Percentiles rank a stretch among this genome's conserved stretches.
Evolutionary conservation across 2,113 vertebrate species (phyloP).

Genomic region (Eurypyga helias): DNA sequence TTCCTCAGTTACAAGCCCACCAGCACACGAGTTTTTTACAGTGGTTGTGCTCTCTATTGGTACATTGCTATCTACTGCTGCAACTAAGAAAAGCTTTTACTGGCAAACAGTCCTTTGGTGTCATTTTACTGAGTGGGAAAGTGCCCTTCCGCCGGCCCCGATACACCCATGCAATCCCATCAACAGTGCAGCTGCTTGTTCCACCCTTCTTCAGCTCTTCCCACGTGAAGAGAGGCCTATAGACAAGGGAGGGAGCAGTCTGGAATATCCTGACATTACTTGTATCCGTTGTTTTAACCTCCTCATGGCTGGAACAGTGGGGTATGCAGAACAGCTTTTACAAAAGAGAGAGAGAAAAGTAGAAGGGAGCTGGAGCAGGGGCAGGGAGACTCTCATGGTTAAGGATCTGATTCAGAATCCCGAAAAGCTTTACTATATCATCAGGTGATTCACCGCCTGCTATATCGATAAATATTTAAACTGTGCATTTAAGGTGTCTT

Average conservation of each 20-base stretch:
- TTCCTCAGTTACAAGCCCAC: neutral
- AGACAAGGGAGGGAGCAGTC: neutral
- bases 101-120: neutral
- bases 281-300: neutral
- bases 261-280: neutral
- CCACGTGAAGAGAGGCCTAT: neutral
- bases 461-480: neutral
- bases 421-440: neutral
- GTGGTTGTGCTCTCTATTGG: neutral
- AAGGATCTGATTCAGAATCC: neutral
- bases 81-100: neutral
- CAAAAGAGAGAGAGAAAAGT: neutral
- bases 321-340: neutral
- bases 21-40: rapidly evolving
- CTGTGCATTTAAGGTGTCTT: neutral
- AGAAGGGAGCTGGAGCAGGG: neutral
- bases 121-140: neutral
- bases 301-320: neutral
- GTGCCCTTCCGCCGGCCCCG: rapidly evolving
- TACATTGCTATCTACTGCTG: neutral
- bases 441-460: neutral
- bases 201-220: neutral
- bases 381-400: neutral
- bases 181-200: neutral
- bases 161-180: neutral